phyloP scores from a whole-genome alignment of 2,888 invertebrate genomes.

The Tetanocera ferruginea region DNA sequence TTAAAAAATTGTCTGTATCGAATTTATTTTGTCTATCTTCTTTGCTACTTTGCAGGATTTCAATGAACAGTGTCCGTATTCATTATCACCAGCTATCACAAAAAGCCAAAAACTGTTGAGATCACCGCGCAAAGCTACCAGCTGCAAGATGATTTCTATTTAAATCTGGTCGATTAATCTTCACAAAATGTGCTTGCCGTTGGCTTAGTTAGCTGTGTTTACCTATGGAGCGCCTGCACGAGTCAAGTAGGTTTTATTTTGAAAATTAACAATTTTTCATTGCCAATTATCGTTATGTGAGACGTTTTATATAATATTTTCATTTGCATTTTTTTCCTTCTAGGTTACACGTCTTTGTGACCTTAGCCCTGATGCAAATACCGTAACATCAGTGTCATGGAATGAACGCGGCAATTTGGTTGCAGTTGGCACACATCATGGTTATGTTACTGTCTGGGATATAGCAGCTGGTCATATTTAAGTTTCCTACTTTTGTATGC shows the following conservation, averaged over 20 bases:
- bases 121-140: conserved; percentile 96
- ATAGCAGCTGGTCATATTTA: conserved; percentile 91
- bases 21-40: conserved; percentile 30
- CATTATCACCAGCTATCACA: conserved; percentile 93
- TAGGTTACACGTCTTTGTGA: conserved; percentile 95
- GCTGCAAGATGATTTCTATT: conserved; percentile 94
- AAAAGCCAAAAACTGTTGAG: conserved; percentile 94
- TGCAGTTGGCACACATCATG: conserved; percentile 98
- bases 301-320: conserved; percentile 35
- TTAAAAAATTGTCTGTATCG: conserved; percentile 15
- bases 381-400: conserved; percentile 99
- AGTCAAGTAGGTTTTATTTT: conserved; percentile 79
- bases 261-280: conserved; percentile 19
- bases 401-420: conserved; percentile 96
- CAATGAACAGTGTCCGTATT: conserved; percentile 89
- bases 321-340: conserved; percentile 38
- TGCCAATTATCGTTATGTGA: conserved; percentile 30
- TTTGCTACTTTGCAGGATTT: conserved; percentile 75
- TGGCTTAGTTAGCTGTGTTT: conserved; percentile 97
- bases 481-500: too few species aligned
- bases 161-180: conserved; percentile 99
- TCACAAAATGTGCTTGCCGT: conserved; percentile 98
- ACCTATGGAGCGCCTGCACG: conserved; percentile 98
- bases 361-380: conserved; percentile 91
- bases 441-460: conserved; percentile 98